These are phyloP conservation scores for Phymastichus coffea DNA, from an alignment of 1,140 invertebrate species.

Conservation along the genomic window DNA sequence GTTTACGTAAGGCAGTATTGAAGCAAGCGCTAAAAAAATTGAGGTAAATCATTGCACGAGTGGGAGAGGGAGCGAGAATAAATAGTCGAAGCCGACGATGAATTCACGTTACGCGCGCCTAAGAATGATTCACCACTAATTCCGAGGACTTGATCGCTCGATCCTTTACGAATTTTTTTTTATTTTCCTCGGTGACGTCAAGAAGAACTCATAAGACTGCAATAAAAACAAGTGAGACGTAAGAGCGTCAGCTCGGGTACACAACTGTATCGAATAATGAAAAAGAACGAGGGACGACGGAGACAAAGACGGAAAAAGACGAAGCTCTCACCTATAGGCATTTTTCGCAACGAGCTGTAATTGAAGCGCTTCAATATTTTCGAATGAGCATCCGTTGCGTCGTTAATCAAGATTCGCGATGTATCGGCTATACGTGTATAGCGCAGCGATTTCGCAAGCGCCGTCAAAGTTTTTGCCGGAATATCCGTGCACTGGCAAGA, in stretches of 20 bases:
- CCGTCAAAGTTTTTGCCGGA: conserved; percentile 10
- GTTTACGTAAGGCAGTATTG: conserved; percentile 1
- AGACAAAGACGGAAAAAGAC: too few species aligned
- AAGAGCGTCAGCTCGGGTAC: too few species aligned
- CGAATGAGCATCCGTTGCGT: background rate
- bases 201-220: background rate
- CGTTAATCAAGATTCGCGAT: conserved; percentile 23
- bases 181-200: too few species aligned
- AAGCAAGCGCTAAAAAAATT: background rate
- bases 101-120: background rate
- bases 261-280: too few species aligned
- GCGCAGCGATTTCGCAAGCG: conserved; percentile 21
- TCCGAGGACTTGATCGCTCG: background rate
- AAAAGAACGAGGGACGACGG: too few species aligned
- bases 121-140: conserved; percentile 11
- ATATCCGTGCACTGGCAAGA: background rate
- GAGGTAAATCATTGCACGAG: background rate
- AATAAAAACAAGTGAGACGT: background rate
- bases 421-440: conserved; percentile 14
- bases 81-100: background rate
- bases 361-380: conserved; percentile 9
- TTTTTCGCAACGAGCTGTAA: background rate
- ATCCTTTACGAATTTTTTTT: conserved; percentile 7
- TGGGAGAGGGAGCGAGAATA: too few species aligned
- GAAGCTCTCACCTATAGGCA: background rate